Conservation (phyloP, 2,888 invertebrate species). For the Rhingia rostrata region DNA sequence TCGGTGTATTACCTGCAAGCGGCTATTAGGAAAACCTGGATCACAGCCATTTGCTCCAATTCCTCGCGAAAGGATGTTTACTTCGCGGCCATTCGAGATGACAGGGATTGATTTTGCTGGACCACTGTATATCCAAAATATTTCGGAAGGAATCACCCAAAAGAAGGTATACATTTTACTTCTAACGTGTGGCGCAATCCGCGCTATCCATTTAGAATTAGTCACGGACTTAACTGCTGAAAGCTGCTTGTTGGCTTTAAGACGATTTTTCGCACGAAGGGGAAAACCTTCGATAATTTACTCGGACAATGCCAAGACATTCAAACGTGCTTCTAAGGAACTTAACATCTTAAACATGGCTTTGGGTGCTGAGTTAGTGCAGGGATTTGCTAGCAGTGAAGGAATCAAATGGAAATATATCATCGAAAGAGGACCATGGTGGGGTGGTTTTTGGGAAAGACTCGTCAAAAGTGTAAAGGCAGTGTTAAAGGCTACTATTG, state of each 20-base stretch:
- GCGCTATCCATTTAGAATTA: too few relatives aligned
- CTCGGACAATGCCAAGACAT: slow-evolving; percentile 21
- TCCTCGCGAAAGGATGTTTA: too few relatives aligned
- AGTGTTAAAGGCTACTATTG: too few relatives aligned
- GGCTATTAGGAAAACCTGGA: too few relatives aligned
- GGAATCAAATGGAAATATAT: slow-evolving; percentile 18
- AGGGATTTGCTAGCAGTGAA: slow-evolving; percentile 3
- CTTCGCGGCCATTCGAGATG: too few relatives aligned
- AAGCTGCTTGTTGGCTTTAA: background rate
- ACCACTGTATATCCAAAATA: too few relatives aligned
- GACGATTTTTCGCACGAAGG: slow-evolving; percentile 14
- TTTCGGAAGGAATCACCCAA: too few relatives aligned
- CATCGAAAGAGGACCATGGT: slow-evolving; percentile 52
- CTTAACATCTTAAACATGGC: slow-evolving; percentile 3
- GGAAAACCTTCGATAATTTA: background rate
- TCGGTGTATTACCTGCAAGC: too few relatives aligned
- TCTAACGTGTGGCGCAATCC: too few relatives aligned
- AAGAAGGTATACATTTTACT: too few relatives aligned
- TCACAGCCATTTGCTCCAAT: too few relatives aligned
- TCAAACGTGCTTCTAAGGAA: slow-evolving; percentile 22
- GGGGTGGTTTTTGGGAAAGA: slow-evolving; percentile 67
- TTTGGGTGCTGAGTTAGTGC: slow-evolving; percentile 1
- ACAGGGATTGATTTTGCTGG: too few relatives aligned
- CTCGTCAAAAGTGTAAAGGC: slow-evolving; percentile 23
- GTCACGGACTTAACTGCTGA: background rate